Percentiles rank a stretch among this genome's conserved stretches.
These are phyloP conservation scores for Drosophila ambigua DNA, from an alignment of 1,140 invertebrate species.

Conservation along the genomic window DNA sequence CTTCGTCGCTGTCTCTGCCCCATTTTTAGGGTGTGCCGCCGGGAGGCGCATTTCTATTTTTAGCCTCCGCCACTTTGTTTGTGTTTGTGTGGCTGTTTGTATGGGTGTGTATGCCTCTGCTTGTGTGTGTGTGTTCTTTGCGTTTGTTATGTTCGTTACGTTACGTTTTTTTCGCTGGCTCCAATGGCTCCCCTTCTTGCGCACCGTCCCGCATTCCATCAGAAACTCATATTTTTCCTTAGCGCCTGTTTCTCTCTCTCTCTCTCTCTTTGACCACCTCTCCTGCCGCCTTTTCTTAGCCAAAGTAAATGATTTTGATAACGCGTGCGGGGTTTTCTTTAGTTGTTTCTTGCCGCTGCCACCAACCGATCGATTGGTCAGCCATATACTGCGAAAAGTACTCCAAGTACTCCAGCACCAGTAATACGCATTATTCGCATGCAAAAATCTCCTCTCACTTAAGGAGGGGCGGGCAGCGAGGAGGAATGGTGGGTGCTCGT, in stretches of 20 bases:
- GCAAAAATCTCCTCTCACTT: constrained; percentile 38
- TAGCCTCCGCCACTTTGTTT: constrained; percentile 46
- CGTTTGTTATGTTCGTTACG: constrained; percentile 44
- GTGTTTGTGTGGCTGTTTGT: neutral
- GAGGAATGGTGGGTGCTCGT: constrained; percentile 4
- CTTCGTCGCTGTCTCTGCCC: constrained; percentile 39
- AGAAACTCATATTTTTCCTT: constrained; percentile 78
- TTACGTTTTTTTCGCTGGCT: constrained; percentile 53
- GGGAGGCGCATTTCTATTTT: constrained; percentile 78
- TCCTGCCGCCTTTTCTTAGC: constrained; percentile 20
- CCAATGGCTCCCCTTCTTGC: constrained; percentile 14
- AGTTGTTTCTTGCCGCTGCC: constrained; percentile 57
- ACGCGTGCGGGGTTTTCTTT: constrained; percentile 53
- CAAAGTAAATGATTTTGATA: constrained; percentile 81
- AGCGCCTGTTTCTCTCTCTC: constrained; percentile 24
- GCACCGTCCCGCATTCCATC: constrained; percentile 34
- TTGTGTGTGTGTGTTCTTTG: constrained; percentile 23
- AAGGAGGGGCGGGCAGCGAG: neutral
- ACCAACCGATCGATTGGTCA: constrained; percentile 58
- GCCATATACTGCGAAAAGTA: neutral
- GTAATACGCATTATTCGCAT: constrained; percentile 14
- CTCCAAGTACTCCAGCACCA: neutral
- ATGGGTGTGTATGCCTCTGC: constrained; percentile 22
- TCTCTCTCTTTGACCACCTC: constrained; percentile 3
- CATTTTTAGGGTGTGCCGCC: constrained; percentile 73